A percentile compares a stretch with the other conserved stretches of the same genome.
phyloP scores from a whole-genome alignment of 1,140 invertebrate species.

The Papilio glaucus region DNA sequence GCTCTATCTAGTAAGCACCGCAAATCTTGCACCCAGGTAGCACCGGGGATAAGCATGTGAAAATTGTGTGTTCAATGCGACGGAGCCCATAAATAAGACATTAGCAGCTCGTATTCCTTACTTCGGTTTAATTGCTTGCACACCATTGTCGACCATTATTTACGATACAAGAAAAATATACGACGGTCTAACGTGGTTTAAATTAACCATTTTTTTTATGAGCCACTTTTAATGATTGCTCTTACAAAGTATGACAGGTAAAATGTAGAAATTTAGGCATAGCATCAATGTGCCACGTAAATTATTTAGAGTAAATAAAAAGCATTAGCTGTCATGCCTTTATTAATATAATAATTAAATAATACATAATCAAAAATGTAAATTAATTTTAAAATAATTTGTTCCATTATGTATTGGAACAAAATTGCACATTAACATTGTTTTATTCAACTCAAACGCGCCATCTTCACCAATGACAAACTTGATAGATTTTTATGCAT shows the following conservation, averaged over 20 bases:
- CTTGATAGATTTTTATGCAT: not conserved
- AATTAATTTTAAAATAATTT: no score
- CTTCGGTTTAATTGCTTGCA: constrained; percentile 64
- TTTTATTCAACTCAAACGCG: no score
- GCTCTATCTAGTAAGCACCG: constrained; percentile 58
- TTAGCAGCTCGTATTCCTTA: constrained; percentile 73
- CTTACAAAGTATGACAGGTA: constrained; percentile 10
- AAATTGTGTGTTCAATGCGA: constrained; percentile 70
- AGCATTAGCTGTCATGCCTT: not conserved
- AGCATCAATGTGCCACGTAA: not conserved
- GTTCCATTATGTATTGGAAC: not conserved
- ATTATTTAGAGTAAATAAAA: not conserved
- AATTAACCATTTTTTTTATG: constrained; percentile 32
- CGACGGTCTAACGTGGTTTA: constrained; percentile 43
- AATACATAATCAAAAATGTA: no score
- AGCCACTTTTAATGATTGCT: not conserved
- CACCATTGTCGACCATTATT: constrained; percentile 59
- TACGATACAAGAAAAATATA: constrained; percentile 56
- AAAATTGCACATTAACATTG: no score
- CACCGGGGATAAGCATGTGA: constrained; percentile 72
- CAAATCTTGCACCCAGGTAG: constrained; percentile 67
- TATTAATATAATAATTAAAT: not conserved
- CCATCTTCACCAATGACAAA: no score
- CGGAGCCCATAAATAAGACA: constrained; percentile 80
- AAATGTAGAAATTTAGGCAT: not conserved